Base-by-base conservation (phyloP, 53 echinoderm and acorn worm species). In the Apostichopus leukothele region DNA sequence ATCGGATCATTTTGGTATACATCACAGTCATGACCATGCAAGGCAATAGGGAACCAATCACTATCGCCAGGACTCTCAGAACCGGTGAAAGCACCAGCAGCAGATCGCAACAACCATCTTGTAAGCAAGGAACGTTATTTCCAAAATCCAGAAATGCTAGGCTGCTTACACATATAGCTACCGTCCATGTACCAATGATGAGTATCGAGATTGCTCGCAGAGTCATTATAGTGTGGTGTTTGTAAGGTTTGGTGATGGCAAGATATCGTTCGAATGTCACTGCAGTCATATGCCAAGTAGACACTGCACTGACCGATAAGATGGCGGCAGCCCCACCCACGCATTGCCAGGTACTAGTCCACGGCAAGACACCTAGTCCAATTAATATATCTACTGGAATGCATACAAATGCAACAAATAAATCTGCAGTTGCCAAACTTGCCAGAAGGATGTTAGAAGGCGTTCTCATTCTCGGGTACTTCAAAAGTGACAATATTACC, bases 191-290 rank as follows among this genome's bases (percentile, higher is more conserved):
- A 6, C 73, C 50, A 10, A 76, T 59, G 60, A 94, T 86, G 4
- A 90, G 51, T 50, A 61, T 78, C 10, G 66, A 73, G 18, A 92
- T 86, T 3, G 79, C 79, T 9, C 52, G 22, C 4, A 75, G 22
- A 0, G 86, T 89, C 94, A 92, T 94, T 68, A 63, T 81, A 5
- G 88, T 75, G 52, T 71, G 23, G 52, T 94, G 92, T 59, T 89
- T 89, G 88, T 90, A 87, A 8, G 94, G 94, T 26, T 89, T 86
- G 23, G 94, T 90, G 68, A 94, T 92, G 76, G 92, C 94, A 10
- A 94, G 89, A 59, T 87, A 94, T 1, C 94, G 74, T 67, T 92
- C 94, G 73, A 88, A 94, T 55, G 92, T 92, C 53, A 94, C 86
- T 50, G 83, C 92, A 39, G 89, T 90, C 23, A 94, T 86, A 66